Evolutionary conservation across 2,888 invertebrate species (phyloP), one percentile per base, ranked within the genome.

Genomic region (Neoscelio sp.): DNA sequence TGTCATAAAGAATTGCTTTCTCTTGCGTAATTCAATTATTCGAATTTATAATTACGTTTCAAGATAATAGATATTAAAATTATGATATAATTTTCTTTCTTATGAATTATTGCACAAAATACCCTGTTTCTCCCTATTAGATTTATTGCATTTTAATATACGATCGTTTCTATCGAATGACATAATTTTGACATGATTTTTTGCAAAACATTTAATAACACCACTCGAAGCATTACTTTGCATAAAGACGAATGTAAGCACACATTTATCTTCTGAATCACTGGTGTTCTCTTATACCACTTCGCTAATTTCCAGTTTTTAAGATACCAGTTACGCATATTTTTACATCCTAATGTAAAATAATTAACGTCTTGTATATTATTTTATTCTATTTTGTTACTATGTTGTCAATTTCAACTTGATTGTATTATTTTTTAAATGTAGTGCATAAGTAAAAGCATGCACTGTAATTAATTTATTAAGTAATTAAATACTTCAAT

Each of bases 221-320:
- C 33, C 30, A 33, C 28, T 60, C 30, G 33, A 30, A 17, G 15
- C 30, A 33, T 42, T 60, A 17, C 18, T 60, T 46, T 42, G 60
- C 20, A 46, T 60, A 35, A 8, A 33, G 46, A 60, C 46, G 30
- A 60, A 35, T 12, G 13, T 20, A 35, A 60, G 33, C 30, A 23
- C 18, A 33, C 35, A 62, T 62, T 62, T 28, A 38, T 64, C 38
- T 38, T 35, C n/a, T 20, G 35, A 46, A 62, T 62, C 46, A 46
- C 62, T 18, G 10, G 30, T 12, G 30, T 58, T 42, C 58, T 26
- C 30, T 58, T 40, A 40, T 58, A 18, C 42, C 8, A 18, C 18
- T 26, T 23, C 23, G 15, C 48, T 38, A 17, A 50, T 50, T 50
- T 48, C 26, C 38, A 50, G 38, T 46, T 64, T 48, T 64, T 26